phyloP scores from a whole-genome alignment of 1,140 invertebrate genomes.

The Acarapis woodi region DNA sequence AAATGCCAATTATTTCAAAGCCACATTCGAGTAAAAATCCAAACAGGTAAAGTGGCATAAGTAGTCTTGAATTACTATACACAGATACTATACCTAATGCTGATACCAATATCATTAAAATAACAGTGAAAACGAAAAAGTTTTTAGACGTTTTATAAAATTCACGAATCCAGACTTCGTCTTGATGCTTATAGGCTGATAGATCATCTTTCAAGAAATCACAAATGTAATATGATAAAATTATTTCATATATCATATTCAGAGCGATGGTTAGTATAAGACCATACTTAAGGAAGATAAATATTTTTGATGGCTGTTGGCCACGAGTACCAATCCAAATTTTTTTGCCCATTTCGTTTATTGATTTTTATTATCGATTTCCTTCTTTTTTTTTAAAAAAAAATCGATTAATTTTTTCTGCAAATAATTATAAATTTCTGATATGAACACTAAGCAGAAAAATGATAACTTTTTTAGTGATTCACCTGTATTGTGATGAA shows the following conservation, averaged over 20 bases:
- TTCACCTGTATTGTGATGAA: no score
- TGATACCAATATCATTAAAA: not conserved
- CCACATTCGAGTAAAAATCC: not conserved
- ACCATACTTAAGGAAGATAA: no score
- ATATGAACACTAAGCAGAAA: no score
- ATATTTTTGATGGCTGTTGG: no score
- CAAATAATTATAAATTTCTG: no score
- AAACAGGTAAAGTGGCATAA: not conserved
- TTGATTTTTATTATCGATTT: no score
- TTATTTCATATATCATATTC: not conserved
- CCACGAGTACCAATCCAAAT: no score
- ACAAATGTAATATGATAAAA: not conserved
- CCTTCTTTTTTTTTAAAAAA: no score
- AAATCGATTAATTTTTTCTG: no score
- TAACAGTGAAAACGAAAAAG: conserved; percentile 5
- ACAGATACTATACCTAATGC: not conserved
- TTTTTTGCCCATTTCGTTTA: no score
- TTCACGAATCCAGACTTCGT: conserved; percentile 2
- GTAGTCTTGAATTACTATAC: not conserved
- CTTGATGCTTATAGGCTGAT: not conserved
- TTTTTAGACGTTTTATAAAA: conserved; percentile 4
- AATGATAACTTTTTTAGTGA: no score
- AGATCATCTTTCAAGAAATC: not conserved
- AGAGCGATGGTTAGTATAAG: no score
- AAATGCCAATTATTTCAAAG: conserved; percentile 4